Evolutionary conservation across 2,113 vertebrate species (phyloP), one percentile per base, ranked within the genome.

Genomic region (Pterophyllum scalare): DNA sequence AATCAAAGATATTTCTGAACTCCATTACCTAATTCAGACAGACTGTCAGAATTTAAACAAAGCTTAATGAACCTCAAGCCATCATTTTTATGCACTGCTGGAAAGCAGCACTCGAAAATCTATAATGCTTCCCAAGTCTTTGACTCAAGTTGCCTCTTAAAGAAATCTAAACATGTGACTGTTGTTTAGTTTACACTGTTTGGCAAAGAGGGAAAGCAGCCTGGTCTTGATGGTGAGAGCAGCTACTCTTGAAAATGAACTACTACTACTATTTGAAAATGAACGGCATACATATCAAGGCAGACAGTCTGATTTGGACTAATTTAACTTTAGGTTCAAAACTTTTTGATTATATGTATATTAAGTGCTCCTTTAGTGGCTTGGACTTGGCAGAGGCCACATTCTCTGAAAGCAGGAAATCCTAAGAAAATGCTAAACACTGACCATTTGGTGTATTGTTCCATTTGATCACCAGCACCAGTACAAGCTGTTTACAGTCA

Each of bases 41-140:
- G 62, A 56, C 20, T 78, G 81, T 80, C 57, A 82, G 75, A 72
- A 72, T 72, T 72, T 72, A 72, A 72, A 75, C 19, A 76, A 80
- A 79, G 59, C 14, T n/a, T 62, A 65, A 79, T 83, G 62, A 81
- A 89, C 33, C 14, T 40, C 17, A 57, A 62, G 31, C 43, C 61
- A 61, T 80, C 1, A 77, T 54, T 77, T 78, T 8, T 77, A 79
- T 76, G 28, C 46, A 31, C 19, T 15, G 15, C 31, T 75, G 20
- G 24, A 85, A 56, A 52, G 15, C 15, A 77, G 20, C 28, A 77
- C 13, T 38, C 61, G 7, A 75, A 60, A 76, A 65, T 19, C 75
- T 15, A 31, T 20, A 62, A 33, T 0, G 1, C 13, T 40, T 58
- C 65, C 10, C 40, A 80, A 22, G 31, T 49, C n/a, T 62, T n/a